These are phyloP conservation scores for Apodemus speciosus DNA, from an alignment of 2,113 vertebrate genomes.

Conservation along the genomic window DNA sequence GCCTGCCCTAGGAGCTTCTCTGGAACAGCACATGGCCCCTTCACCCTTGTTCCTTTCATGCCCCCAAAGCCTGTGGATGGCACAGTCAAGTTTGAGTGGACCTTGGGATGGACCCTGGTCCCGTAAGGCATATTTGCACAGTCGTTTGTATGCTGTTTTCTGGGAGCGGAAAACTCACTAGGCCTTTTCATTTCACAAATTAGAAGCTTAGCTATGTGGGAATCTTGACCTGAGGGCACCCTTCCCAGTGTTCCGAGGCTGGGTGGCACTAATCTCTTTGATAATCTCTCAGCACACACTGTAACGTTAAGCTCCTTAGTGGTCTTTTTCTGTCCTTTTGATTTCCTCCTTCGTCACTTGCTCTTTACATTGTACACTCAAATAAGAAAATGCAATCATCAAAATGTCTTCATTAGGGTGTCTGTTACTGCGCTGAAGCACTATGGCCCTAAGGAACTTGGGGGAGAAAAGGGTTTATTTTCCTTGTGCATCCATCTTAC, in stretches of 20 bases:
- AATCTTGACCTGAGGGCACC: neutral
- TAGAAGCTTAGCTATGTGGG: neutral
- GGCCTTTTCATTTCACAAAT: neutral
- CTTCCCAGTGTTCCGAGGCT: neutral
- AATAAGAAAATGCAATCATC: neutral
- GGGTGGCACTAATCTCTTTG: neutral
- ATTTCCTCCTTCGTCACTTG: neutral
- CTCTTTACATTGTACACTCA: neutral
- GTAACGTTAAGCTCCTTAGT: neutral
- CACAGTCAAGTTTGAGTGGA: neutral
- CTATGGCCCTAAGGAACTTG: neutral
- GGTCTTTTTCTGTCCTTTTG: neutral
- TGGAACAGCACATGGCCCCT: neutral
- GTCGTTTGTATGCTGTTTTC: neutral
- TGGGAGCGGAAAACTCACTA: neutral
- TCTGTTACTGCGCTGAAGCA: neutral
- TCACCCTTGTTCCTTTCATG: neutral
- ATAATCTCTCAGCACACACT: neutral
- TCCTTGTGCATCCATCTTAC: neutral
- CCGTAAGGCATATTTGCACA: neutral
- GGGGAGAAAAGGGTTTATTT: neutral
- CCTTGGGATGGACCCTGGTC: no score
- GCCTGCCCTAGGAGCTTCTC: neutral
- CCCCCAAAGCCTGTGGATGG: neutral
- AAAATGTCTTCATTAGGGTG: neutral